Base-by-base conservation (phyloP, 2,888 invertebrate genomes). In the Eurytoma californica region DNA sequence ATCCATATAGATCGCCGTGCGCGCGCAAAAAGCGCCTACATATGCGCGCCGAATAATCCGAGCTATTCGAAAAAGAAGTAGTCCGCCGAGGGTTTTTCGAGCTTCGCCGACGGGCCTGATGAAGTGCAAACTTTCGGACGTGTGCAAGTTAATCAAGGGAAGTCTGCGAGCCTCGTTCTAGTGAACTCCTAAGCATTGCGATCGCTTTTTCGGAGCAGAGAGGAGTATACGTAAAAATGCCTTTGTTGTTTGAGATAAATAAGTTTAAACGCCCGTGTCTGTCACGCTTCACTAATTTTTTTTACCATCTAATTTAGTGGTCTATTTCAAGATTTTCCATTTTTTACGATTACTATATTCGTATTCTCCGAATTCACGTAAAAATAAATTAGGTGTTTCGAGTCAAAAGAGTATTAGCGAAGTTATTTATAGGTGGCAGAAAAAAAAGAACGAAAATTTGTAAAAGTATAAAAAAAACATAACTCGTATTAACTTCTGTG, bases 1-100 rank as follows among this genome's bases (percentile, higher is more conserved):
- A 80, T 79, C 82, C 82, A 81, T 78, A 78, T 67, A 18, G 55
- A 47, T 60, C 58, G n/a, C n/a, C 3, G n/a, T 5, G 39, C 7
- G 67, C 55, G 24, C 3, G 69, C 57, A 28, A 69, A 69, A 69
- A 58, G 39, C 24, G 12, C 53, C 16, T 14, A 30, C 39, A 61
- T 28, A n/a, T 61, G 13, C 39, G 63, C 63, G 63, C 65, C 9
- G 47, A 66, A 60, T 70, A 51, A 60, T 70, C 49, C 49, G 49
- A 47, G 16, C 30, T 63, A 73, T 63, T 63, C 65, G 73, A 24
- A 53, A 53, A 67, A 66, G 51, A 20, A 20, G 13, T 2, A 16
- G 24, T 14, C 39, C 9, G 2, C 3, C 14, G 18, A 39, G 16
- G 20, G 47, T 63, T 47, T 63, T 63, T 16, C 16, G 28, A 14